These are phyloP conservation scores for Deilephila porcellus DNA, from an alignment of 2,888 invertebrate genomes.

Conservation along the genomic window DNA sequence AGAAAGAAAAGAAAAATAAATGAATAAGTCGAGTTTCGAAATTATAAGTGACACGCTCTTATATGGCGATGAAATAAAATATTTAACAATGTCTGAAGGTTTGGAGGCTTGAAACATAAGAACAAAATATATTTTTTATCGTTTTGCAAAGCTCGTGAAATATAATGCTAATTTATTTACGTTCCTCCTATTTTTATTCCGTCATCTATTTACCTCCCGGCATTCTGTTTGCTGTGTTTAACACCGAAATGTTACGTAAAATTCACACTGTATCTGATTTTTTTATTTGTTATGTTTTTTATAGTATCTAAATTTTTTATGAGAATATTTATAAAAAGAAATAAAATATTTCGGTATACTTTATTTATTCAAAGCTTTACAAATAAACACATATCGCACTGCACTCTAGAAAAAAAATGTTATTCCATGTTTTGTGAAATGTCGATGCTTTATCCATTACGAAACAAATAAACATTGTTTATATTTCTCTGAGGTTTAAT, in stretches of 20 bases:
- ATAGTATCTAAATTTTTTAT: no score
- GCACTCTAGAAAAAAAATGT: no score
- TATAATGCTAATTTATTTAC: constrained; percentile 1
- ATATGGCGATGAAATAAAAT: not conserved
- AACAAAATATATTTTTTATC: not conserved
- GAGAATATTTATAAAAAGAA: no score
- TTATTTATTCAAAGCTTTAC: no score
- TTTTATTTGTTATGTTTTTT: no score
- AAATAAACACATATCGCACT: no score
- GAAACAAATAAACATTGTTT: no score
- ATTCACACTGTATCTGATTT: no score
- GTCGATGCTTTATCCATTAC: no score
- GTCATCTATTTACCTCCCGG: not conserved
- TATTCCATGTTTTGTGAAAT: no score
- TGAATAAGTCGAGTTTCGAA: not conserved
- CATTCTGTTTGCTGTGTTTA: not conserved
- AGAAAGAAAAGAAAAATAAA: not conserved
- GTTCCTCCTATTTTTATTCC: not conserved
- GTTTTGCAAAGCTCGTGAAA: not conserved
- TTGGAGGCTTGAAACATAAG: not conserved
- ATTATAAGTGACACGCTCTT: not conserved
- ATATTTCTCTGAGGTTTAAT: no score
- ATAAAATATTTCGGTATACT: no score
- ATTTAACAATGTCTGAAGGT: not conserved
- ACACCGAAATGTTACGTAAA: not conserved